Percentiles rank a stretch among this genome's conserved stretches.
Evolutionary conservation across 2,888 invertebrate genomes (phyloP).

Genomic region (Sarcophaga rosellei): DNA sequence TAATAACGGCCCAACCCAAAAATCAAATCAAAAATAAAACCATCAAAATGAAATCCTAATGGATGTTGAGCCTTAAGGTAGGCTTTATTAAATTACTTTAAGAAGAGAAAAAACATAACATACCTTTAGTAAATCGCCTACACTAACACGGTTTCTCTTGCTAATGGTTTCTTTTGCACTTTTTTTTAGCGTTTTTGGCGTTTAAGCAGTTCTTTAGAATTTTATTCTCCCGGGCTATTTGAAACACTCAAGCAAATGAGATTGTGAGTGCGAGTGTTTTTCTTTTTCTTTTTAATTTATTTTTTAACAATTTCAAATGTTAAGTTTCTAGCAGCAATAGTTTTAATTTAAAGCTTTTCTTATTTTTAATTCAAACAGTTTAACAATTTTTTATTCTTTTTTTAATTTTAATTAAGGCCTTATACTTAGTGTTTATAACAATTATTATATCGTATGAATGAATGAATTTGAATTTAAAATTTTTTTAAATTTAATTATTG

Average conservation of each 20-base stretch:
- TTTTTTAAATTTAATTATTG: conserved; percentile 9
- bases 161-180: background rate
- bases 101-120: background rate
- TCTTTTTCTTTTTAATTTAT: background rate
- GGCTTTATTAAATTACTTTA: background rate
- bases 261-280: background rate
- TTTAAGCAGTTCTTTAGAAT: background rate
- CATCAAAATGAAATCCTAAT: background rate
- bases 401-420: background rate
- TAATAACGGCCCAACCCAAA: background rate
- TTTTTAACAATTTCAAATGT: background rate
- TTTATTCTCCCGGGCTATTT: background rate
- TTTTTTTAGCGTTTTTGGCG: background rate
- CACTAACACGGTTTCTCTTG: background rate
- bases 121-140: background rate
- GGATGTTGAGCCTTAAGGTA: background rate
- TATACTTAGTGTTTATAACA: conserved; percentile 22
- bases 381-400: conserved; percentile 23
- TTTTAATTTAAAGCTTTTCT: conserved; percentile 1
- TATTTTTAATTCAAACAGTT: background rate
- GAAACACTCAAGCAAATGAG: background rate
- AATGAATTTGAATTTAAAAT: background rate
- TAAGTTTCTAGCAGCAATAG: background rate
- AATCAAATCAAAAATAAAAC: background rate
- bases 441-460: background rate